These are phyloP conservation scores for Archips crataeganus DNA, from an alignment of 2,888 invertebrate species.

Conservation along the genomic window DNA sequence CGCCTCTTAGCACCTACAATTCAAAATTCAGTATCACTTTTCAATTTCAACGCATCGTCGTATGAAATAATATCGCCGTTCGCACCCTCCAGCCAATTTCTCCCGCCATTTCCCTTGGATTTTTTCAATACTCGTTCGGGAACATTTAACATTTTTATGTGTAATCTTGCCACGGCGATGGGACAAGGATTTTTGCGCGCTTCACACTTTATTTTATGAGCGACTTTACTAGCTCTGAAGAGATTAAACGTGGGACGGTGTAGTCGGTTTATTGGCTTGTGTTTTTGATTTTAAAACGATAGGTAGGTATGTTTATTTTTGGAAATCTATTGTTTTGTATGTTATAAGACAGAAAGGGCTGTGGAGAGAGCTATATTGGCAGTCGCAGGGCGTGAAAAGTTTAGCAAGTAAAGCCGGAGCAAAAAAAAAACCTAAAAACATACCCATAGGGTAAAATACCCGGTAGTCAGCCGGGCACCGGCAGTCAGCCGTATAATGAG, in stretches of 20 bases:
- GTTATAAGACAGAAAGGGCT: no score
- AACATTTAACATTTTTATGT: slow-evolving; percentile 86
- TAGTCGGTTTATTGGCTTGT: slow-evolving; percentile 70
- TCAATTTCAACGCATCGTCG: slow-evolving; percentile 22
- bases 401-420: no score
- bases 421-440: no score
- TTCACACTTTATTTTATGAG: slow-evolving; percentile 81
- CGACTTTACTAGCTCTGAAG: slow-evolving; percentile 79
- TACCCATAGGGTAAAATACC: no score
- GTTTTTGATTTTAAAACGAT: slow-evolving; percentile 60
- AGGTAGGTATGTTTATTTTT: background rate
- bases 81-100: slow-evolving; percentile 62
- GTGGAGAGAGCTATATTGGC: no score
- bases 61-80: slow-evolving; percentile 36
- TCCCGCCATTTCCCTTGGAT: slow-evolving; percentile 73
- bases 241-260: slow-evolving; percentile 82
- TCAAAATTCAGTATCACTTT: slow-evolving; percentile 1
- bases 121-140: slow-evolving; percentile 84
- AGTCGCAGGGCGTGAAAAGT: no score
- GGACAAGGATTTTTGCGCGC: slow-evolving; percentile 79
- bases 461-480: no score
- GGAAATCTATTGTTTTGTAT: no score
- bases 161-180: slow-evolving; percentile 83
- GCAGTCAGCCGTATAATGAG: no score
- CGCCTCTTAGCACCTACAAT: no score